Base-by-base conservation (phyloP, 1,140 invertebrate species). In the Drosophila sturtevanti region DNA sequence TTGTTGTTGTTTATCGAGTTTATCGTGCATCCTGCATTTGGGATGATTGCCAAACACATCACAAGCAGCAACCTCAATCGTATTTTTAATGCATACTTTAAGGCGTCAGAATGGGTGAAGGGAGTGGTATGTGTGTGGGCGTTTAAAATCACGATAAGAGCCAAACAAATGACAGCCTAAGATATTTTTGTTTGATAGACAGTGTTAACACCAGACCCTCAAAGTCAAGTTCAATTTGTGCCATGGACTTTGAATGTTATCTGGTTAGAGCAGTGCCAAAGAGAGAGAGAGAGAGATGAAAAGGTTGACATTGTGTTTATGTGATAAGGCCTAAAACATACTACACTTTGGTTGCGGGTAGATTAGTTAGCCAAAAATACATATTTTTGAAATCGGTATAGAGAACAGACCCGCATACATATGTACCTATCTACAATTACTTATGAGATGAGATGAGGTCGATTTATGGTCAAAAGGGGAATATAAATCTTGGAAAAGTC, bases 1-100 rank as follows among this genome's bases (percentile, higher is more conserved):
- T 68, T 79, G 84, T 84, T 89, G 82, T 89, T 81, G 41, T 9
- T 82, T 31, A 31, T 31, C 5, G 0, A 31, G 82, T 79, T 89
- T 82, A 72, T 81, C 69, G 67, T 68, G 70, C 54, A 56, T 69
- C 44, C 66, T 62, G 48, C 41, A 48, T 21, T 31, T 48, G 16
- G 16, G 38, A n/a, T 71, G 72, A 58, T 68, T 75, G 73, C 72
- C 56, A 76, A 76, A 76, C 72, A 75, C 73, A 77, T 77, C 72
- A 77, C 67, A 44, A 62, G 73, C 74, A 72, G 61, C 73, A 70
- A 70, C 74, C 62, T 61, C 67, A 70, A 77, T 65, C 74, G 66
- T 61, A 77, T 75, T 77, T 76, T 77, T 77, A 78, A 78, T 78
- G 75, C 68, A 67, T 72, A 72, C 75, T 77, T 63, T 68, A 77